These are phyloP conservation scores for Corythaixoides concolor DNA, from an alignment of 2,113 vertebrate genomes.

Conservation along the genomic window DNA sequence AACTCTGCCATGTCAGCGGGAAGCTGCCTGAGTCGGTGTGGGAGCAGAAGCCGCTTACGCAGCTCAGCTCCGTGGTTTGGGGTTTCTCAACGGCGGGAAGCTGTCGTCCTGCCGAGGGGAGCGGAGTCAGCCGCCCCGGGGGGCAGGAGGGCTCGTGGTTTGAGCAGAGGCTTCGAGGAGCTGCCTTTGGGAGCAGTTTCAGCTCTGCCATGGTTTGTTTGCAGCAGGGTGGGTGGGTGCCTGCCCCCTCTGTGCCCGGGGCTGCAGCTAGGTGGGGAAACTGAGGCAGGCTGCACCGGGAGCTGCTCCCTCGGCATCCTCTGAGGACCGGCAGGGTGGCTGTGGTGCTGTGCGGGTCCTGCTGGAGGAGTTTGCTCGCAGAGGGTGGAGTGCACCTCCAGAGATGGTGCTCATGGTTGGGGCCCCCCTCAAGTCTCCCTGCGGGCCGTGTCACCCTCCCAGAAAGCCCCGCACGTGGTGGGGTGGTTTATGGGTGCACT, in stretches of 20 bases:
- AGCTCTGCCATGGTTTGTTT: background rate
- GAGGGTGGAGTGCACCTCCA: background rate
- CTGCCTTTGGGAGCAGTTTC: background rate
- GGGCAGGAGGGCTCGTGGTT: background rate
- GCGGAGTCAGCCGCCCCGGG: accelerated
- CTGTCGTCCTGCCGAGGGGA: accelerated
- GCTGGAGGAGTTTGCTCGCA: background rate
- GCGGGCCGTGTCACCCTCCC: background rate
- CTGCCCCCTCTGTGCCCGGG: background rate
- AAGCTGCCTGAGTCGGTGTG: background rate
- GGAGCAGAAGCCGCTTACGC: background rate
- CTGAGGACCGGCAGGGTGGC: accelerated
- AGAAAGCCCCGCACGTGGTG: accelerated
- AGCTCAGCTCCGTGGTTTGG: accelerated
- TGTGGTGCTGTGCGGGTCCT: accelerated
- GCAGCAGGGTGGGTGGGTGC: background rate
- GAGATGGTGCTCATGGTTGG: background rate
- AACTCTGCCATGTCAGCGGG: background rate
- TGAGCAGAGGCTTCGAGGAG: background rate
- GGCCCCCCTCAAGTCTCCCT: background rate
- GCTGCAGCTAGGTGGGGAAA: background rate
- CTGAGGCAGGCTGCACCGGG: accelerated
- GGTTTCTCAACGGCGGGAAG: accelerated
- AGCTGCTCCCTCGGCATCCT: accelerated
- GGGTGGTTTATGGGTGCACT: accelerated